phyloP scores from a whole-genome alignment of 1,140 invertebrate genomes.

The Eumaeus atala region DNA sequence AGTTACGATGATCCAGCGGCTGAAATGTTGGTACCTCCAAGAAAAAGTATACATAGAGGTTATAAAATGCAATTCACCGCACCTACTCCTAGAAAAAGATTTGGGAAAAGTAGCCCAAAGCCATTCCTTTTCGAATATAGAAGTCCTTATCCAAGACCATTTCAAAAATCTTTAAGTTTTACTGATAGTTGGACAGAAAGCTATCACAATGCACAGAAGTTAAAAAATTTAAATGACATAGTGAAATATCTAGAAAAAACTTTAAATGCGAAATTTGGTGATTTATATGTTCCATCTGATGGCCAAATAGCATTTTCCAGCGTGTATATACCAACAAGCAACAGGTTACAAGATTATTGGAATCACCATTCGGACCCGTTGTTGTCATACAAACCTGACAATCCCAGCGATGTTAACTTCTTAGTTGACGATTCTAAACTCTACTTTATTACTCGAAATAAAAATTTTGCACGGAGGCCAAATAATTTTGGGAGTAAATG shows the following conservation, averaged over 20 bases:
- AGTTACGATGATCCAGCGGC: conserved; percentile 40
- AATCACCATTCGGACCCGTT: conserved; percentile 58
- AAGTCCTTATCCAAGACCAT: conserved; percentile 56
- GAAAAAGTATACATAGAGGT: conserved; percentile 25
- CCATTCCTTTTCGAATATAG: conserved; percentile 57
- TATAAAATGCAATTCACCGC: conserved; percentile 18
- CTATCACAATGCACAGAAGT: conserved; percentile 59
- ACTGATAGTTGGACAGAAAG: conserved; percentile 56
- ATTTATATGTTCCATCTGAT: conserved; percentile 37
- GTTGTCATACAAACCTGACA: conserved; percentile 58
- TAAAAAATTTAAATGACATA: conserved; percentile 62
- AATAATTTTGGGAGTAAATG: background rate
- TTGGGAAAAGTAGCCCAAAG: conserved; percentile 54
- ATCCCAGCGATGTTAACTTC: conserved; percentile 65
- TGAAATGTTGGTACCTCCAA: conserved; percentile 25
- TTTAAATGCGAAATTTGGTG: conserved; percentile 56
- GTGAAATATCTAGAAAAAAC: conserved; percentile 64
- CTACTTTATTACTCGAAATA: background rate
- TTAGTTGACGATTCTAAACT: conserved; percentile 53
- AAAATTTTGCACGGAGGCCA: background rate
- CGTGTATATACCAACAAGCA: conserved; percentile 41
- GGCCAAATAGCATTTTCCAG: conserved; percentile 58
- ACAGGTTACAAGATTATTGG: conserved; percentile 18
- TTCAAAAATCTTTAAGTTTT: conserved; percentile 41
- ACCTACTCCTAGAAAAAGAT: conserved; percentile 21